Conservation (phyloP, 1,140 invertebrate species). For the Drosophila ercepeae region DNA sequence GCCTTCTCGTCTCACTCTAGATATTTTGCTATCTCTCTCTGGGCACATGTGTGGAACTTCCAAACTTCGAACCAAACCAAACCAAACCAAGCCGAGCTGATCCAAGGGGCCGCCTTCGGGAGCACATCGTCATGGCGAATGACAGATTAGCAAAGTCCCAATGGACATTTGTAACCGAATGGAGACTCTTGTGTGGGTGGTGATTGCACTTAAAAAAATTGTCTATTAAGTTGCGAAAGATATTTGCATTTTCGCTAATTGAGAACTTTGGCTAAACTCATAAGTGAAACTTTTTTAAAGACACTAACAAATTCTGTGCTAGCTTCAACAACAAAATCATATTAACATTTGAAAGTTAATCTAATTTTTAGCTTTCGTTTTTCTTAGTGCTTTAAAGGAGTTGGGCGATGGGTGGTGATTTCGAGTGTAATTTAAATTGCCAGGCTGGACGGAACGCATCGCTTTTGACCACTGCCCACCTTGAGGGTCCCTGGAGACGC, state of each 20-base stretch:
- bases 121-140: constrained; percentile 78
- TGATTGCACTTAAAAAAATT: constrained; percentile 13
- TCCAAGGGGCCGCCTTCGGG: constrained; percentile 72
- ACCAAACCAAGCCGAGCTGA: constrained; percentile 32
- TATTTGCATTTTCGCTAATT: too few relatives aligned
- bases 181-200: constrained; percentile 35
- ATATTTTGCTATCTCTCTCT: constrained; percentile 17
- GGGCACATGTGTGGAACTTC: constrained; percentile 58
- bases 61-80: constrained; percentile 45
- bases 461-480: constrained; percentile 41
- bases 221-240: too few relatives aligned
- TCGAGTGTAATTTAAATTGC: constrained; percentile 69
- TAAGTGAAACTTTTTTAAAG: too few relatives aligned
- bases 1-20: background rate
- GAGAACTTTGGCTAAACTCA: too few relatives aligned
- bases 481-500: constrained; percentile 63
- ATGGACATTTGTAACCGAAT: constrained; percentile 81
- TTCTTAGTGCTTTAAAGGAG: background rate
- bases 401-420: constrained; percentile 18
- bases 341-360: too few relatives aligned
- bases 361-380: too few relatives aligned
- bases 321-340: too few relatives aligned
- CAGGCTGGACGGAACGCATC: constrained; percentile 43
- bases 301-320: too few relatives aligned
- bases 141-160: constrained; percentile 83